Evolutionary conservation across 2,113 vertebrate species (phyloP).

Genomic region (Vulpes vulpes): DNA sequence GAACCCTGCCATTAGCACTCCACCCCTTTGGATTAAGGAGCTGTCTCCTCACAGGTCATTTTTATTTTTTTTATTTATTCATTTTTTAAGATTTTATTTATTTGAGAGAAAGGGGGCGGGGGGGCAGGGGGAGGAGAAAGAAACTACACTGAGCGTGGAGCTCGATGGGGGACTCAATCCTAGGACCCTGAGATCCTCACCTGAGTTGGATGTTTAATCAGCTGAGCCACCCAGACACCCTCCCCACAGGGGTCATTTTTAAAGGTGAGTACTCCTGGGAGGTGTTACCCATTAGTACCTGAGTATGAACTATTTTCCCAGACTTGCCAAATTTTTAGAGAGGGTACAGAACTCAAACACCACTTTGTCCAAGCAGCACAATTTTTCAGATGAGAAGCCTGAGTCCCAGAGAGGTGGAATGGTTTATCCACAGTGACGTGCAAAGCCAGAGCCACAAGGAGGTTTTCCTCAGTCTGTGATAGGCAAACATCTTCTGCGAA

Average conservation of each 20-base stretch:
- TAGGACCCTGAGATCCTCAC: neutral
- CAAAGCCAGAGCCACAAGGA: neutral
- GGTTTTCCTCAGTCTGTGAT: neutral
- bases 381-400: neutral
- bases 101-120: neutral
- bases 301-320: neutral
- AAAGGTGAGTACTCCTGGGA: neutral
- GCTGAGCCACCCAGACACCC: neutral
- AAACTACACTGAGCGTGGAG: neutral
- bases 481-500: neutral
- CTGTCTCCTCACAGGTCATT: neutral
- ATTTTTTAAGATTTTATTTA: neutral
- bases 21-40: neutral
- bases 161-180: neutral
- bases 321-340: neutral
- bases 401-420: neutral
- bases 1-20: accelerated
- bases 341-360: neutral
- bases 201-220: neutral
- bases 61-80: neutral
- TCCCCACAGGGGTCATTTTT: neutral
- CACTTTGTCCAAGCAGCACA: neutral
- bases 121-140: neutral
- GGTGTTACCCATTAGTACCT: neutral
- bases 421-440: too few species aligned